These are phyloP conservation scores for Luehdorfia chinensis DNA, from an alignment of 1,140 invertebrate species.

Conservation along the genomic window DNA sequence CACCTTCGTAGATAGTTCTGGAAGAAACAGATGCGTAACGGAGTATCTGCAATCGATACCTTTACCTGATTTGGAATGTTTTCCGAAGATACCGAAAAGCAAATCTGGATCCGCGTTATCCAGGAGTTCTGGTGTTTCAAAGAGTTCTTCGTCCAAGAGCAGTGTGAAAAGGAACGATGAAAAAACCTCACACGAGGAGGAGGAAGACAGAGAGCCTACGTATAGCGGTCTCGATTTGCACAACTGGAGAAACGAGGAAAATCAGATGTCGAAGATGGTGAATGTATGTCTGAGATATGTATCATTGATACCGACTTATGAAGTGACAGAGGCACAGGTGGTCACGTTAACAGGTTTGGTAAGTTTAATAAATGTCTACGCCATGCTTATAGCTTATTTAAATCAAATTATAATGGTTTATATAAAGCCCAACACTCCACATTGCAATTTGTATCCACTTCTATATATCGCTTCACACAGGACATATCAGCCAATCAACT, in stretches of 20 bases:
- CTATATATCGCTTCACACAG: no score
- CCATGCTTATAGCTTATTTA: not conserved
- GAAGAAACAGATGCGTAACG: slow-evolving; percentile 53
- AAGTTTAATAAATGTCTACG: slow-evolving; percentile 21
- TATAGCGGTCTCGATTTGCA: slow-evolving; percentile 27
- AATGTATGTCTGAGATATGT: slow-evolving; percentile 52
- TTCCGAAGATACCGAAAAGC: slow-evolving; percentile 48
- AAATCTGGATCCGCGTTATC: slow-evolving; percentile 48
- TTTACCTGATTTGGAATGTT: slow-evolving; percentile 40
- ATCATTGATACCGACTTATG: slow-evolving; percentile 59
- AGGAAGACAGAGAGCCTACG: slow-evolving; percentile 32
- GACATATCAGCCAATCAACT: no score
- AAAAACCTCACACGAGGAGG: not conserved
- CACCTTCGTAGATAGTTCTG: slow-evolving; percentile 56
- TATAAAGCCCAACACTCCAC: no score
- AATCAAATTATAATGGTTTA: no score
- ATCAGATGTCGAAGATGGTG: slow-evolving; percentile 31
- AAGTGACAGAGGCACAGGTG: slow-evolving; percentile 42
- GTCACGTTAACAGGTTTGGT: slow-evolving; percentile 56
- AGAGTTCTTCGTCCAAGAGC: slow-evolving; percentile 54
- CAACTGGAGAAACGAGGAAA: slow-evolving; percentile 31
- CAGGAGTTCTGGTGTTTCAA: slow-evolving; percentile 51
- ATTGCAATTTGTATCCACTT: no score
- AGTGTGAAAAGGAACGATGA: slow-evolving; percentile 33
- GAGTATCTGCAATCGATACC: slow-evolving; percentile 57